Base-by-base conservation (phyloP, 2,113 vertebrate species). In the Ptilorrhoa leucosticta region DNA sequence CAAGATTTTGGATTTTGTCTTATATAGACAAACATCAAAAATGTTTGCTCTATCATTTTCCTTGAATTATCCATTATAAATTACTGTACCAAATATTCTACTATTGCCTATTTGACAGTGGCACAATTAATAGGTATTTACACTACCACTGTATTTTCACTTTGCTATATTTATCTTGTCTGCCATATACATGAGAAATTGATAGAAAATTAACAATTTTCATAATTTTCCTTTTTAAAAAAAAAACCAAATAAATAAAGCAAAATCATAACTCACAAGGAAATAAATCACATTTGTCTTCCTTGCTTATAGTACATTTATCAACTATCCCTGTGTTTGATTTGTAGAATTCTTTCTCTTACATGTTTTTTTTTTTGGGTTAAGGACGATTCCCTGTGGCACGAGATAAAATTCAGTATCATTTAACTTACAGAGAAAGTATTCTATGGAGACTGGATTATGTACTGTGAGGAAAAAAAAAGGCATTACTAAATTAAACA, bases 51-150 rank as follows among this genome's bases (percentile, higher is more conserved):
- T 79, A 89, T 47, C 28, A 77, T 77, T 91, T 96, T 57, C 82
- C 90, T 93, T 94, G 68, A 95, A 97, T 93, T 95, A 94, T 60
- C 71, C 76, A 87, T 93, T 92, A 94, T 83, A 96, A 96, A 90
- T 94, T 90, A 97, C 39, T 4, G 4, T 79, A 90, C 57, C 64
- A 82, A 95, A 89, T 87, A 93, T 53, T 93, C 90, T 92, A 89
- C 80, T 90, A 66, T 65, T 94, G 93, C 35, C 94, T 90, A 95
- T 58, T 91, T 90, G 94, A 96, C 91, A 76, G 80, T 89, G 92
- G 87, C 71, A 88, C 92, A 94, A 89, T 56, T 88, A 79, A 89
- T 51, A 91, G 57, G 69, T 93, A 95, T 96, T 96, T 96, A 96
- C 91, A 96, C 75, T 92, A 95, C 82, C 28, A 45, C 57, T 95